phyloP scores from a whole-genome alignment of 2,797 vertebrate species.

The Erpetoichthys calabaricus region DNA sequence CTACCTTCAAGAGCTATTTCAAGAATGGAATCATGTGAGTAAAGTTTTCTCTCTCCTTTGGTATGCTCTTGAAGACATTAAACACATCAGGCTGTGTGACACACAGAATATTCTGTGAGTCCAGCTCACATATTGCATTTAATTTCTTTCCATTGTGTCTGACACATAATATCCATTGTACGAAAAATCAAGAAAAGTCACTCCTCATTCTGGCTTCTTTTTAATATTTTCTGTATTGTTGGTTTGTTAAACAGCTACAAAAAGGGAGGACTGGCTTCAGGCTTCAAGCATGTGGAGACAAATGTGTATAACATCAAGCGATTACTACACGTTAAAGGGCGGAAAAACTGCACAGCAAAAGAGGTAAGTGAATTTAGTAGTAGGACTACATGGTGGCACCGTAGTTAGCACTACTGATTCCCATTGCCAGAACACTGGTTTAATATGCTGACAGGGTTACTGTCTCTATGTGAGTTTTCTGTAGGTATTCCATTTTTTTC shows the following conservation, averaged over 20 bases:
- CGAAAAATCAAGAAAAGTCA: background rate
- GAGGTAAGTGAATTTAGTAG: constrained; percentile 46
- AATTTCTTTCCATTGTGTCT: too few species aligned
- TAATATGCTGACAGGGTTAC: too few species aligned
- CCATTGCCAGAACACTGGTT: too few species aligned
- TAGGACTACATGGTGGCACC: too few species aligned
- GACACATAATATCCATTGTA: too few species aligned
- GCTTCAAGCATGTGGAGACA: constrained; percentile 72
- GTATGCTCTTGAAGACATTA: background rate
- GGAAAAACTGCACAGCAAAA: constrained; percentile 61
- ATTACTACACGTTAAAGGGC: constrained; percentile 72
- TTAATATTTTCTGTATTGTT: constrained; percentile 9
- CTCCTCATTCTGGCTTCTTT: background rate
- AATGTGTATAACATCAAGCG: constrained; percentile 72
- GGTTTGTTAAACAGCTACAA: constrained; percentile 58
- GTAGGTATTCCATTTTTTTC: too few species aligned
- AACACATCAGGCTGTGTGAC: too few species aligned
- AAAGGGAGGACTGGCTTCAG: constrained; percentile 75
- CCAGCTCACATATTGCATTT: too few species aligned
- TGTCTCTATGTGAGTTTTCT: too few species aligned
- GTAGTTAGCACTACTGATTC: too few species aligned
- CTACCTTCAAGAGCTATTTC: constrained; percentile 75
- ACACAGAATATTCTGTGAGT: too few species aligned
- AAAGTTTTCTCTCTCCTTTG: background rate
- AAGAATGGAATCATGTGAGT: constrained; percentile 75